Percentiles rank a stretch among this genome's conserved stretches.
Conservation (phyloP, 1,140 invertebrate species). For the Saxidomus purpurata region DNA sequence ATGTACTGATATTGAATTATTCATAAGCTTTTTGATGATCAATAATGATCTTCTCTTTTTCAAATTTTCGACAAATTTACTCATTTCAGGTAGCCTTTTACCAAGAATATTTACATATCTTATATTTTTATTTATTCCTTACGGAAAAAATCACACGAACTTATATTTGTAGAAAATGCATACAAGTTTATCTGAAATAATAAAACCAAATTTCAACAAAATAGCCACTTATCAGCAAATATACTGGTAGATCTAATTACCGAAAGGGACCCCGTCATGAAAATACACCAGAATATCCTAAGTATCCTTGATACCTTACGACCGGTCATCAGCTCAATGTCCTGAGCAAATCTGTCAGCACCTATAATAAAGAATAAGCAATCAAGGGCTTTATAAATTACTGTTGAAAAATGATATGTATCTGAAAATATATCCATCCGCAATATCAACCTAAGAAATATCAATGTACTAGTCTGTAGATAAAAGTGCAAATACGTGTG, state of each 20-base stretch:
- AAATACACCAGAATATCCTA: conserved; percentile 92
- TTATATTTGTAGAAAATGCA: neutral
- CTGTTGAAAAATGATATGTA: neutral
- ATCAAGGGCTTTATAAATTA: neutral
- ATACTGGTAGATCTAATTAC: conserved; percentile 80
- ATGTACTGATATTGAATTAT: no score
- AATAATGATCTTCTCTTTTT: no score
- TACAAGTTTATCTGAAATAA: neutral
- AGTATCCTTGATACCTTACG: conserved; percentile 85
- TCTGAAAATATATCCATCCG: neutral
- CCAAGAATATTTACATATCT: no score
- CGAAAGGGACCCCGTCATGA: conserved; percentile 93
- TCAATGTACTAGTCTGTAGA: no score
- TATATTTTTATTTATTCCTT: no score
- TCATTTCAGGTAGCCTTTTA: no score
- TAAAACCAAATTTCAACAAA: neutral
- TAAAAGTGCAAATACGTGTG: no score
- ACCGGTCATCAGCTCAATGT: conserved; percentile 82
- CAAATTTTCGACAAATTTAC: no score
- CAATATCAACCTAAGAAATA: neutral
- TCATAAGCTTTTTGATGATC: no score
- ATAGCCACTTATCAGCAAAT: neutral
- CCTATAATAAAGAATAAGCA: conserved; percentile 57
- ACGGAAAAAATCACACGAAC: neutral
- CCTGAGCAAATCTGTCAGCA: conserved; percentile 75